Evolutionary conservation across 2,797 vertebrate species (phyloP).

Genomic region (Clamator glandarius): DNA sequence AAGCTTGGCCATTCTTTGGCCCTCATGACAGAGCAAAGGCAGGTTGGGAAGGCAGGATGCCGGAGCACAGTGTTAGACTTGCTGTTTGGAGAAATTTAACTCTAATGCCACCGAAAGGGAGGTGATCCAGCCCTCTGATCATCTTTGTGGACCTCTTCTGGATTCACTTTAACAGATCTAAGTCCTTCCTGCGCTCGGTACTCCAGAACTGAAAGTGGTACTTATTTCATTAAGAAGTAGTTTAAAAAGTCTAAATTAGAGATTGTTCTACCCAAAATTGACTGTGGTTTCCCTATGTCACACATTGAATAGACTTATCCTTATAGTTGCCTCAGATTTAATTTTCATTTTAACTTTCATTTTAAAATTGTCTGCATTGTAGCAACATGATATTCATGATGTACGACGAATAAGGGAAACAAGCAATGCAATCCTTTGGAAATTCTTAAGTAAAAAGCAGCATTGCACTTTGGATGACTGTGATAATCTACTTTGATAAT

Average conservation of each 20-base stretch:
- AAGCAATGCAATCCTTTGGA: background rate
- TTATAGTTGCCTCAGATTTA: background rate
- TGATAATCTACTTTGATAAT: background rate
- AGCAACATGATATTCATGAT: background rate
- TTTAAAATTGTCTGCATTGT: background rate
- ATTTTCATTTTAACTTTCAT: background rate
- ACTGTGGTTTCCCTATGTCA: too few species aligned
- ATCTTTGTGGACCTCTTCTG: too few species aligned
- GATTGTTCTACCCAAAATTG: too few species aligned
- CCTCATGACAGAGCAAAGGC: background rate
- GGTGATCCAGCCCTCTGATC: too few species aligned
- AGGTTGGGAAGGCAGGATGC: background rate
- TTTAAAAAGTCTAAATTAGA: too few species aligned
- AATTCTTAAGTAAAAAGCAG: background rate
- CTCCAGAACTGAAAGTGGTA: too few species aligned
- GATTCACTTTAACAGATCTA: too few species aligned
- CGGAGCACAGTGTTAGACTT: background rate
- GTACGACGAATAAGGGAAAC: background rate
- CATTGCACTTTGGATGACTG: background rate
- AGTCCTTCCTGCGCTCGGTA: too few species aligned
- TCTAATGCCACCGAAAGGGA: background rate
- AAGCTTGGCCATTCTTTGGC: background rate
- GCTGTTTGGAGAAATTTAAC: background rate
- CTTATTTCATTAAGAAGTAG: too few species aligned
- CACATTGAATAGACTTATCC: background rate